phyloP scores from a whole-genome alignment of 2,113 vertebrate genomes.

The Riparia riparia region DNA sequence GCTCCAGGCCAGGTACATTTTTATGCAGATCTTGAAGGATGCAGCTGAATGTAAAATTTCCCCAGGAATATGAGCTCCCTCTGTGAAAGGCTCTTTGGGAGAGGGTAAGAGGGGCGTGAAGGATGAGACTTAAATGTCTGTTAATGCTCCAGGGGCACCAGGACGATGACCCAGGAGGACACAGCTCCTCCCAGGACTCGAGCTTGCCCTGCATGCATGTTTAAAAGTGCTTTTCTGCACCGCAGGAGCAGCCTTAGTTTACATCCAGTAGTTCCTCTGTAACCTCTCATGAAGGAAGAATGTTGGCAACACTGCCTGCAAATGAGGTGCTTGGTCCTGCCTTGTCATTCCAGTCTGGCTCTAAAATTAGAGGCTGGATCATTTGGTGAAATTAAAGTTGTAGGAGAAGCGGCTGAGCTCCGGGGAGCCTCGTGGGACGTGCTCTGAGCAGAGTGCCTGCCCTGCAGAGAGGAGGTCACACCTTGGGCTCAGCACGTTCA shows the following conservation, averaged over 20 bases:
- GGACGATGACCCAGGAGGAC: background rate
- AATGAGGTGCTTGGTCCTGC: background rate
- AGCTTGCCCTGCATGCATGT: background rate
- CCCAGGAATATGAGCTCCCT: background rate
- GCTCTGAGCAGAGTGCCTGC: background rate
- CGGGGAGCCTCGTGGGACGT: background rate
- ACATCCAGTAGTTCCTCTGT: background rate
- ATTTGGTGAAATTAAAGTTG: background rate
- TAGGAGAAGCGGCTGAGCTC: background rate
- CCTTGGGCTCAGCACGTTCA: background rate
- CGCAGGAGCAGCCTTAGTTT: background rate
- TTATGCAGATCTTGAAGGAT: background rate
- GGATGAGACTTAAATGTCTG: background rate
- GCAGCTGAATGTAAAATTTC: background rate
- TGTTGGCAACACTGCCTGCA: background rate
- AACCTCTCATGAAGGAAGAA: background rate
- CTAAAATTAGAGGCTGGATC: background rate
- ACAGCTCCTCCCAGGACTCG: background rate
- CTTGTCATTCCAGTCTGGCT: conserved; percentile 15
- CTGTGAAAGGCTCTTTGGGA: background rate
- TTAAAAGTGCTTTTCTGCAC: background rate
- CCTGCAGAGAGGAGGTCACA: background rate
- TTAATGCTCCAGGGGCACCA: background rate
- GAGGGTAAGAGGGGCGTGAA: background rate
- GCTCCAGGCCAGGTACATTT: background rate